Evolutionary conservation across 2,113 vertebrate species (phyloP).

Genomic region (Rhabdornis inornatus): DNA sequence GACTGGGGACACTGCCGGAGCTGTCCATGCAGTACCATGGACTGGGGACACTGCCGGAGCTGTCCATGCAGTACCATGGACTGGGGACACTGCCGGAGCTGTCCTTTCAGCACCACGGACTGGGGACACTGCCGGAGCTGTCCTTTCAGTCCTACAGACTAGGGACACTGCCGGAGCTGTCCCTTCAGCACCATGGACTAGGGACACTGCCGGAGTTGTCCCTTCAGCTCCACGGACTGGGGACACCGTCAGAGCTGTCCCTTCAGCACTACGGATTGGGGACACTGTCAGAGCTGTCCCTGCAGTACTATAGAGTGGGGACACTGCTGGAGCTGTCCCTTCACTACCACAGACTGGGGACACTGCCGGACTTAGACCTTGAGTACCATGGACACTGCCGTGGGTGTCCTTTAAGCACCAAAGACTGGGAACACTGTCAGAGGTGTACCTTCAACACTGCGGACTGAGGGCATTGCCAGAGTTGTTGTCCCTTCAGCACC

Average conservation of each 20-base stretch:
- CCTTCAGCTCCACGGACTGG: accelerated
- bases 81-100: not conserved
- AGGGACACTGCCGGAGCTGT: not conserved
- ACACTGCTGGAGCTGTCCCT: not conserved
- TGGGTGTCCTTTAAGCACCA: not conserved
- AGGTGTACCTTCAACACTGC: not conserved
- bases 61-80: accelerated
- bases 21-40: accelerated
- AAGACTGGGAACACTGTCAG: not conserved
- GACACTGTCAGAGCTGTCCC: not conserved
- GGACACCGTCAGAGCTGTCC: not conserved
- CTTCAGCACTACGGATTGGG: accelerated
- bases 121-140: too few relatives aligned
- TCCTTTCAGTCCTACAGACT: accelerated
- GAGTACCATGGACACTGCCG: not conserved
- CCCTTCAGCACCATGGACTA: accelerated
- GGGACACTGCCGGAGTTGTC: not conserved
- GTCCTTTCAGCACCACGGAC: accelerated
- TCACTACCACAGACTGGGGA: accelerated
- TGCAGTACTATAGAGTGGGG: accelerated
- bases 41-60: not conserved
- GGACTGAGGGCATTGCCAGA: not conserved
- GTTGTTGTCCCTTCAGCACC: not conserved
- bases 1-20: too few relatives aligned
- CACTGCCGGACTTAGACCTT: not conserved